A percentile compares a stretch with the other conserved stretches of the same genome.
Conservation (phyloP, 2,888 invertebrate genomes). For the Cryptus viduatorius region DNA sequence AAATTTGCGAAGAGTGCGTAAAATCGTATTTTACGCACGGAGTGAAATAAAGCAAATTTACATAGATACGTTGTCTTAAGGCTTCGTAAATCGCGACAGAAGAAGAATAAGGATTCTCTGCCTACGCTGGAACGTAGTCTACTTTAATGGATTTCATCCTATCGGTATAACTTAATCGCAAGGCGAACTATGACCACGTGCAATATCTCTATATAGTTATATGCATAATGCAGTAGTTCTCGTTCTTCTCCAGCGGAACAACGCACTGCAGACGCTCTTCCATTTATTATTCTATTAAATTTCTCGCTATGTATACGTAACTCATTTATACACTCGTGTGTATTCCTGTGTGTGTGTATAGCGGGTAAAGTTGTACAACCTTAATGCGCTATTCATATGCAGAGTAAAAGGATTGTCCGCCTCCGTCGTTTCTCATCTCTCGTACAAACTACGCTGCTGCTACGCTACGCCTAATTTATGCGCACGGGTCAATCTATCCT, state of each 20-base stretch:
- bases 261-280: constrained; percentile 63
- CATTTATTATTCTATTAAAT: constrained; percentile 83
- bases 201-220: background rate
- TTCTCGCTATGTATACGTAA: constrained; percentile 61
- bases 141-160: constrained; percentile 53
- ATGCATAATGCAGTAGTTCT: constrained; percentile 49
- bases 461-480: constrained; percentile 55
- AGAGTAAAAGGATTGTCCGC: constrained; percentile 58
- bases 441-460: background rate
- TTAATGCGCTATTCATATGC: constrained; percentile 67
- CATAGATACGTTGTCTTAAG: no score
- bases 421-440: constrained; percentile 47
- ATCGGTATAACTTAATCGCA: constrained; percentile 42
- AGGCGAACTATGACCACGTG: constrained; percentile 15
- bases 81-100: background rate
- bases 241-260: constrained; percentile 50
- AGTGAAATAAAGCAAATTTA: no score
- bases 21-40: no score
- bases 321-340: background rate
- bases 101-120: constrained; percentile 12
- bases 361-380: constrained; percentile 43
- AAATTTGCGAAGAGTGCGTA: no score
- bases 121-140: constrained; percentile 2
- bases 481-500: constrained; percentile 38
- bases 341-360: background rate